phyloP scores from a whole-genome alignment of 2,113 vertebrate genomes.

The Solea solea region DNA sequence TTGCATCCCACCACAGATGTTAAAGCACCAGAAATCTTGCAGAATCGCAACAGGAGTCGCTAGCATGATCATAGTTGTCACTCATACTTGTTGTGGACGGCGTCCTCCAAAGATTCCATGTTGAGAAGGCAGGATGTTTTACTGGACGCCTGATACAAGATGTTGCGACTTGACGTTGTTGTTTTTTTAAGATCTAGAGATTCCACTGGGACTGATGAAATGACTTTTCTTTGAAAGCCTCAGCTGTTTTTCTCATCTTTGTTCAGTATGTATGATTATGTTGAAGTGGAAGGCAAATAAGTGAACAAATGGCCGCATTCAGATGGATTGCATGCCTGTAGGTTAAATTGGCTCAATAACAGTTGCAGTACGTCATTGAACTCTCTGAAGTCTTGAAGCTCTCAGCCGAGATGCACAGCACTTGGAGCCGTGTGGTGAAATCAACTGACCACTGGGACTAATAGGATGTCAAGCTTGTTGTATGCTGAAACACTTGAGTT shows the following conservation, averaged over 20 bases:
- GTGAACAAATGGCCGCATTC: conserved; percentile 38
- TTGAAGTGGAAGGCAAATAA: conserved; percentile 26
- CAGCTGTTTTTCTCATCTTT: conserved; percentile 35
- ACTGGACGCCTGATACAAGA: conserved; percentile 34
- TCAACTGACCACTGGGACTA: neutral
- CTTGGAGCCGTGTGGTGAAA: neutral
- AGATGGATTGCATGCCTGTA: conserved; percentile 41
- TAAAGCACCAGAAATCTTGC: conserved; percentile 58
- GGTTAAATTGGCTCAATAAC: conserved; percentile 47
- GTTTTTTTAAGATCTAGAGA: conserved; percentile 55
- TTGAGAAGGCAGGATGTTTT: conserved; percentile 55
- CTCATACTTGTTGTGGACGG: conserved; percentile 59
- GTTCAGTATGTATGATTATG: conserved; percentile 36
- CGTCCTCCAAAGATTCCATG: conserved; percentile 53
- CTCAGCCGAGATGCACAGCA: conserved; percentile 11
- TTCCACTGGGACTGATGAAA: conserved; percentile 46
- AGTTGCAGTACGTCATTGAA: conserved; percentile 26
- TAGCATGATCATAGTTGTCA: conserved; percentile 73
- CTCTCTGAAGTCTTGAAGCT: neutral
- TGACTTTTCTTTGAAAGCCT: conserved; percentile 44
- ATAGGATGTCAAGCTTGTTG: neutral
- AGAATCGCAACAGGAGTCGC: conserved; percentile 66
- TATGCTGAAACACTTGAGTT: neutral
- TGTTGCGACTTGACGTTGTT: conserved; percentile 33
- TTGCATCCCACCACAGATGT: conserved; percentile 59